A percentile compares a stretch with the other conserved stretches of the same genome.
These are phyloP conservation scores for Myrmecophaga tridactyla DNA, from an alignment of 2,113 vertebrate species.

Conservation along the genomic window DNA sequence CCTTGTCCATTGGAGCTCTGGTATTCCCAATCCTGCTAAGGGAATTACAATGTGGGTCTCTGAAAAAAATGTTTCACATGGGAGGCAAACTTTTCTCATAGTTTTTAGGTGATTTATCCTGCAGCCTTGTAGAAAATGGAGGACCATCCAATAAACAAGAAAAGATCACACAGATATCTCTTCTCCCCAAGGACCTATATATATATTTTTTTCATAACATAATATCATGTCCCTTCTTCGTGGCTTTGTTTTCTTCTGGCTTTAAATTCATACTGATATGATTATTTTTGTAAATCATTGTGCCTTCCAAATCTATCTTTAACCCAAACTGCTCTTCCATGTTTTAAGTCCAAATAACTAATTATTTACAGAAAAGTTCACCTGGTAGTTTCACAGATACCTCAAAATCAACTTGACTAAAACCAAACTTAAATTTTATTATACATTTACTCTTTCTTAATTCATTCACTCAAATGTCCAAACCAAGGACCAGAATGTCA, in stretches of 20 bases:
- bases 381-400: not conserved
- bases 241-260: not conserved
- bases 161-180: not conserved
- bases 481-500: not conserved
- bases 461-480: not conserved
- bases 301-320: not conserved
- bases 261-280: not conserved
- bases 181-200: not conserved
- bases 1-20: not conserved
- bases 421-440: not conserved
- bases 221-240: not conserved
- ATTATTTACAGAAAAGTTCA: constrained; percentile 6
- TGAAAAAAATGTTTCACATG: not conserved
- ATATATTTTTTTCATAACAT: not conserved
- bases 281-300: not conserved
- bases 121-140: not conserved
- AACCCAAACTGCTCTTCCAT: not conserved
- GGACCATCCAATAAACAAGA: not conserved
- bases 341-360: not conserved
- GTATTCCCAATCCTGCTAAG: not conserved
- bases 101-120: not conserved
- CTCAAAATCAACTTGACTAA: not conserved
- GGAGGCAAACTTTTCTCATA: not conserved
- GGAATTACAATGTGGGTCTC: fast-evolving
- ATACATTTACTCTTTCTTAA: not conserved